phyloP scores from a whole-genome alignment of 1,140 invertebrate species.

The Drosophila equinoxialis region DNA sequence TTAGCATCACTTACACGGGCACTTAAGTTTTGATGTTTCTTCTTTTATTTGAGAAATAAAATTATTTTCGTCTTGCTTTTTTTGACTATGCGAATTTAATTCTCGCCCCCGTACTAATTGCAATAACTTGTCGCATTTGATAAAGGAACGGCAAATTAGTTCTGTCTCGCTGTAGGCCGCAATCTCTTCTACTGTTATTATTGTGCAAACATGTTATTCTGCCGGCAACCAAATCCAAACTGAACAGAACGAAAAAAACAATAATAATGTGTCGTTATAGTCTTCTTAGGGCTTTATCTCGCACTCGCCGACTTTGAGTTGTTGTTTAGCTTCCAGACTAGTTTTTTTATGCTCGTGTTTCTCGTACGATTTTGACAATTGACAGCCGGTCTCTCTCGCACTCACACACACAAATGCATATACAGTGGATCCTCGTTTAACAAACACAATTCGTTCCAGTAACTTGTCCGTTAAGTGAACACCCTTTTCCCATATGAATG shows the following conservation, averaged over 20 bases:
- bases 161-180: background rate
- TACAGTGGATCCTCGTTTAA: too few relatives aligned
- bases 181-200: slow-evolving; percentile 43
- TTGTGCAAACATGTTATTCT: slow-evolving; percentile 36
- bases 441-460: too few relatives aligned
- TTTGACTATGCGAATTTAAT: slow-evolving; percentile 33
- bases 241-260: background rate
- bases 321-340: slow-evolving; percentile 61
- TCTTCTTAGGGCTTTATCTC: slow-evolving; percentile 46
- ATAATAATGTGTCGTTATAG: background rate
- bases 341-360: slow-evolving; percentile 17
- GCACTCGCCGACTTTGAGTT: slow-evolving; percentile 29
- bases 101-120: slow-evolving; percentile 61
- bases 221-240: slow-evolving; percentile 63
- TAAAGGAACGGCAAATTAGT: slow-evolving; percentile 24
- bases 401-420: slow-evolving; percentile 14
- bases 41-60: slow-evolving; percentile 18
- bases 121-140: slow-evolving; percentile 62
- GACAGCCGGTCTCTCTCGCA: slow-evolving; percentile 35
- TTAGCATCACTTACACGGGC: slow-evolving; percentile 59
- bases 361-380: slow-evolving; percentile 34
- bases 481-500: too few relatives aligned
- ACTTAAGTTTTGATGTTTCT: slow-evolving; percentile 27
- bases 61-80: slow-evolving; percentile 19
- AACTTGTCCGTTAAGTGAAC: too few relatives aligned